phyloP scores from a whole-genome alignment of 2,113 vertebrate species.

The Morone chrysops region DNA sequence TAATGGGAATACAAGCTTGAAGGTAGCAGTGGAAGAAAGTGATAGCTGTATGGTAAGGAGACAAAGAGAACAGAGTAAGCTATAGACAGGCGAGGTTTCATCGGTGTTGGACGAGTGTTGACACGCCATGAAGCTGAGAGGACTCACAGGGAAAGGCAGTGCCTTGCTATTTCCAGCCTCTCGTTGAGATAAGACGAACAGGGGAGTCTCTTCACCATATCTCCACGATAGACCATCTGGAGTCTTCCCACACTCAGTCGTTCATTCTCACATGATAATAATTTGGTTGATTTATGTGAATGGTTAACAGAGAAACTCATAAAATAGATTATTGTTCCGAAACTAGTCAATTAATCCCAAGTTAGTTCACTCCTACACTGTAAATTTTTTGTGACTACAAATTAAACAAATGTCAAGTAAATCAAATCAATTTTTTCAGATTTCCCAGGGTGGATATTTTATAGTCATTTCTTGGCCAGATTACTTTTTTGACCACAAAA shows the following conservation, averaged over 20 bases:
- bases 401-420: slow-evolving; percentile 1
- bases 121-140: slow-evolving; percentile 54
- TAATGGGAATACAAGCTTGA: not conserved
- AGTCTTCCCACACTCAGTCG: slow-evolving; percentile 54
- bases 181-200: slow-evolving; percentile 75
- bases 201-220: slow-evolving; percentile 59
- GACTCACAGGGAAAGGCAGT: slow-evolving; percentile 40
- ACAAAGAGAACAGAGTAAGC: slow-evolving; percentile 29
- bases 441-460: not conserved
- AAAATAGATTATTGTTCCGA: slow-evolving; percentile 3
- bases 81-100: slow-evolving; percentile 15
- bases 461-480: not conserved
- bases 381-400: not conserved
- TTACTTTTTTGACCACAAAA: slow-evolving; percentile 9
- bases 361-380: not conserved
- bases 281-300: slow-evolving; percentile 30
- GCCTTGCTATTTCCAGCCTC: slow-evolving; percentile 76
- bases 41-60: slow-evolving; percentile 11
- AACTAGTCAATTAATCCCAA: slow-evolving; percentile 35
- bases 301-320: not conserved
- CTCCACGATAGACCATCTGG: slow-evolving; percentile 62
- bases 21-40: slow-evolving; percentile 1
- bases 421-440: slow-evolving; percentile 24
- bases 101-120: slow-evolving; percentile 64
- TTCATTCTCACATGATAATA: slow-evolving; percentile 16